A percentile compares a stretch with the other conserved stretches of the same genome.
These are phyloP conservation scores for Nothura maculosa DNA, from an alignment of 2,797 vertebrate species.

Conservation along the genomic window DNA sequence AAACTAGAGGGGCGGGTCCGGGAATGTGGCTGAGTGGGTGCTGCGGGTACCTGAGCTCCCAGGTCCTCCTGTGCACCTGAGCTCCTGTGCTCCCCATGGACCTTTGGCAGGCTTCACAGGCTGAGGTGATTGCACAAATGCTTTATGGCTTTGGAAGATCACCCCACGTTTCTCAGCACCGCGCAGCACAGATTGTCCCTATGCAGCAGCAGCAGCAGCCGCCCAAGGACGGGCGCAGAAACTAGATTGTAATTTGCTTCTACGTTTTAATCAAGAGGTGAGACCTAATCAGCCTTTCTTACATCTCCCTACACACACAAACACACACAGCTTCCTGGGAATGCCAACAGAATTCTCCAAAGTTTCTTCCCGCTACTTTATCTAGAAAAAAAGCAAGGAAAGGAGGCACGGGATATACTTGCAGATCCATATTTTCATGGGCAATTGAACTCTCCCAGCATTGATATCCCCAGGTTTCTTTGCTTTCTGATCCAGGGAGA, in stretches of 20 bases:
- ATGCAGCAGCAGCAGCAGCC: background rate
- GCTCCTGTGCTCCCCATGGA: background rate
- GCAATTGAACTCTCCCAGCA: background rate
- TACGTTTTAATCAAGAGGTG: background rate
- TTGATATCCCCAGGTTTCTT: background rate
- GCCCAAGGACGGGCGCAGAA: background rate
- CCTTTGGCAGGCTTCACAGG: rapidly evolving
- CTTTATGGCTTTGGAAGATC: rapidly evolving
- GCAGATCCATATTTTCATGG: background rate
- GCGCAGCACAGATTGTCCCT: rapidly evolving
- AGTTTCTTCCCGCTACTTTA: background rate
- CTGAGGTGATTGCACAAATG: rapidly evolving
- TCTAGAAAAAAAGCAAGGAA: background rate
- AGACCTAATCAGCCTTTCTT: background rate
- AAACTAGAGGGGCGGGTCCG: background rate
- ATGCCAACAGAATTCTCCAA: background rate
- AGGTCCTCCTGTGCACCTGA: too few relatives aligned
- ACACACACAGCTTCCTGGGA: background rate
- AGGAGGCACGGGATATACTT: background rate
- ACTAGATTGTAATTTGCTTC: background rate
- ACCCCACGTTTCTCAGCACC: rapidly evolving
- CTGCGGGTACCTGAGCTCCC: too few relatives aligned
- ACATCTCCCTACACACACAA: background rate
- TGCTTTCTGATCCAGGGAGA: background rate
- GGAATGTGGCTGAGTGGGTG: too few relatives aligned